Conservation (phyloP, 2,888 invertebrate species). For the Rhagonycha lutea region DNA sequence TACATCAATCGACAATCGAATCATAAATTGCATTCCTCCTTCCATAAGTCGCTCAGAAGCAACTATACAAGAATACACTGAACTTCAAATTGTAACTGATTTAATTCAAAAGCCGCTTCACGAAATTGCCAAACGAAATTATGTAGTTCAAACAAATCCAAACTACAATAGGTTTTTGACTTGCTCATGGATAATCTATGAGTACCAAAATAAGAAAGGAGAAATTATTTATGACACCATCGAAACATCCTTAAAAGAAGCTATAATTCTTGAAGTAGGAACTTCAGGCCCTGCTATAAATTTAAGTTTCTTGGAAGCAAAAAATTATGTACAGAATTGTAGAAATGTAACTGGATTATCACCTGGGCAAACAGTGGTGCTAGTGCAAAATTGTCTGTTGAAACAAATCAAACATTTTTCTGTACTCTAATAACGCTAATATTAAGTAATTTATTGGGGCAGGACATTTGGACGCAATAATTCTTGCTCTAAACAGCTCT, state of each 20-base stretch:
- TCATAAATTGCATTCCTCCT: background rate
- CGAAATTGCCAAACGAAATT: background rate
- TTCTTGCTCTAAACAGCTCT: background rate
- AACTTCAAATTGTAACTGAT: slow-evolving; percentile 11
- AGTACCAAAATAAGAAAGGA: slow-evolving; percentile 3
- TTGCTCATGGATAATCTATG: slow-evolving; percentile 15
- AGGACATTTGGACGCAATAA: background rate
- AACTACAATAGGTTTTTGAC: slow-evolving; percentile 10
- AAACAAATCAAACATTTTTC: slow-evolving; percentile 12
- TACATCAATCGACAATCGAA: background rate
- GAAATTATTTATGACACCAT: slow-evolving; percentile 10
- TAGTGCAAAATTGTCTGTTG: slow-evolving; percentile 18
- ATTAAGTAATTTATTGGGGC: too few relatives aligned
- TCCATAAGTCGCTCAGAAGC: background rate
- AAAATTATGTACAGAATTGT: slow-evolving; percentile 6
- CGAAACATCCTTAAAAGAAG: slow-evolving; percentile 9
- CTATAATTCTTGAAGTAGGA: slow-evolving; percentile 18
- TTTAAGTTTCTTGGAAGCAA: slow-evolving; percentile 19
- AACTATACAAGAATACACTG: background rate
- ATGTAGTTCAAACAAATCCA: background rate
- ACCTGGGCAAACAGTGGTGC: slow-evolving; percentile 4
- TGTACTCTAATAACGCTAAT: background rate
- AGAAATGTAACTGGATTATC: slow-evolving; percentile 6
- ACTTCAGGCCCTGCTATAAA: slow-evolving; percentile 15
- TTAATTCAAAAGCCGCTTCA: slow-evolving; percentile 5